A percentile compares a stretch with the other conserved stretches of the same genome.
These are phyloP conservation scores for Lineus longissimus DNA, from an alignment of 1,140 invertebrate genomes.

Conservation along the genomic window DNA sequence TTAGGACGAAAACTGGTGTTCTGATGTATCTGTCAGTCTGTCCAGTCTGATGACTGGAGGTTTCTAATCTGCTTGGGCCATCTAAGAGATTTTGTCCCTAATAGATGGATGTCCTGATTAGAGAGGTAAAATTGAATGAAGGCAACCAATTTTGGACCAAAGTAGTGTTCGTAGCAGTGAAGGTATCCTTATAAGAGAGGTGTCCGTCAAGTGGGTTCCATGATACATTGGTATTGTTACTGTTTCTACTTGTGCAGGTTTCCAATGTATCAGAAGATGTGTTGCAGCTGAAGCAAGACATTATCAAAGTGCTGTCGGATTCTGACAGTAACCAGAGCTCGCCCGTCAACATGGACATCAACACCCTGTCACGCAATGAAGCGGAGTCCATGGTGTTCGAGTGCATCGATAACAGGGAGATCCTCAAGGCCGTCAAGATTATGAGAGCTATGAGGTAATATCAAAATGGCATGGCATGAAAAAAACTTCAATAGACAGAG, in stretches of 20 bases:
- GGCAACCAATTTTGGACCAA: no score
- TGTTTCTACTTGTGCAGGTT: constrained; percentile 31
- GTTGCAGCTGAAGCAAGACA: constrained; percentile 39
- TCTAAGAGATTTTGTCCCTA: no score
- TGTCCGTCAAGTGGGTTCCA: no score
- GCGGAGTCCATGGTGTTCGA: constrained; percentile 60
- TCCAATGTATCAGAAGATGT: constrained; percentile 51
- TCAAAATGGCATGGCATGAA: background rate
- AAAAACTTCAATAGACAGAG: background rate
- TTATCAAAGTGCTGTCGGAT: constrained; percentile 45
- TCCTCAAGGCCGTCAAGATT: constrained; percentile 64
- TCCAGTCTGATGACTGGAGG: no score
- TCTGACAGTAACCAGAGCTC: constrained; percentile 51
- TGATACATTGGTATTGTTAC: no score
- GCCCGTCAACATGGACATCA: constrained; percentile 53
- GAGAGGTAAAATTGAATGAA: no score
- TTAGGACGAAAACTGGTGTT: no score
- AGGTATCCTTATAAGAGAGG: no score
- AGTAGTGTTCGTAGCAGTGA: no score
- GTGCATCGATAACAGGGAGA: constrained; percentile 63
- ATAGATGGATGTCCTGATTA: no score
- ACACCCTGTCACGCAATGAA: constrained; percentile 54
- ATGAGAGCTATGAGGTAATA: constrained; percentile 57
- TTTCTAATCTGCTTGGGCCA: no score
- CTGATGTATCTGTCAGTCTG: no score